Evolutionary conservation across 2,888 invertebrate species (phyloP).

Genomic region (Pyrgus malvae): DNA sequence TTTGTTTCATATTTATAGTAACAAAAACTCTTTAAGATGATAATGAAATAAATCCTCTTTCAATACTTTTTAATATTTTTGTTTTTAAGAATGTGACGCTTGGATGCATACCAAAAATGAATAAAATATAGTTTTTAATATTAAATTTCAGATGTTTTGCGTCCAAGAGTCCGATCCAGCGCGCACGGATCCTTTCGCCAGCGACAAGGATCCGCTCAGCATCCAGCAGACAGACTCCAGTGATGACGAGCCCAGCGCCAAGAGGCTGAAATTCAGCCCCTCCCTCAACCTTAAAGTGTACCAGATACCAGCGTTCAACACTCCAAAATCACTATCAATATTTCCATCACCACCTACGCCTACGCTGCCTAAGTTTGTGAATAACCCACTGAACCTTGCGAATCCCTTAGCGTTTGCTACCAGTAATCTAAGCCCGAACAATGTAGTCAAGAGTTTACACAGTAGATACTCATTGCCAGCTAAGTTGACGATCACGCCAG

Average conservation of each 20-base stretch:
- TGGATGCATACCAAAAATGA: no score
- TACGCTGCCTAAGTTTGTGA: constrained; percentile 66
- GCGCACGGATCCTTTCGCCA: constrained; percentile 56
- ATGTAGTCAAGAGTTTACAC: constrained; percentile 62
- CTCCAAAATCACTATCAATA: constrained; percentile 61
- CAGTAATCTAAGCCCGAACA: constrained; percentile 50
- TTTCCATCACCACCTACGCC: constrained; percentile 51
- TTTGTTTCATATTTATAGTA: no score
- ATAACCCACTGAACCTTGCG: constrained; percentile 68
- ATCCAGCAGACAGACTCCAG: constrained; percentile 57
- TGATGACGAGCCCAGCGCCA: constrained; percentile 64
- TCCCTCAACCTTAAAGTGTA: constrained; percentile 69
- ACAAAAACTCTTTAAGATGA: no score
- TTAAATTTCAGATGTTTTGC: constrained; percentile 67
- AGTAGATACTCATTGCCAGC: constrained; percentile 62
- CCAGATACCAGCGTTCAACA: constrained; percentile 67
- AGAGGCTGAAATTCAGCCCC: constrained; percentile 58
- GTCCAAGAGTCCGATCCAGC: constrained; percentile 64
- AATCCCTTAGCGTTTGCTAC: constrained; percentile 62
- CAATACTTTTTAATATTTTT: no score
- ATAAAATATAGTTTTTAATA: background rate
- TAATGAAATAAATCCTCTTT: no score
- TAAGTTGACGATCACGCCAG: constrained; percentile 65
- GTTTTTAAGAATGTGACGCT: no score
- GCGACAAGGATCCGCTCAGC: constrained; percentile 50